phyloP scores from a whole-genome alignment of 23 tunicate species.

The Botrylloides violaceus region DNA sequence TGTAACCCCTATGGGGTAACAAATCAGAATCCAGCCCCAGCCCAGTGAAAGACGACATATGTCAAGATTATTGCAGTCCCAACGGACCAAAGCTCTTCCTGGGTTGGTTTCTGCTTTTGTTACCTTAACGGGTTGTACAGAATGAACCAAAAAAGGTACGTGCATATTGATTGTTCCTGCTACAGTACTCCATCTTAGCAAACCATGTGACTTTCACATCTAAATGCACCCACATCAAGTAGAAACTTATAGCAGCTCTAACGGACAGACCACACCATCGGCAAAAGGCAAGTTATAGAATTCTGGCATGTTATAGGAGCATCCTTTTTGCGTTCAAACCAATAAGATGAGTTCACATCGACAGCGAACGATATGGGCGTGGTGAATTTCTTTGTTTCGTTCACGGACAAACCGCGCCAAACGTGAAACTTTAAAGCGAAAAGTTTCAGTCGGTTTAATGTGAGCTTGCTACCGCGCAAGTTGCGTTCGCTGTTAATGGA shows the following conservation, averaged over 20 bases:
- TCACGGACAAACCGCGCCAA: too few relatives aligned
- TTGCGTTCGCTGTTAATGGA: too few relatives aligned
- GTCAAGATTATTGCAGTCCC: too few relatives aligned
- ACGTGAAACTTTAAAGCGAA: too few relatives aligned
- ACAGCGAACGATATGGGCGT: too few relatives aligned
- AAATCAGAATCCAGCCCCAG: slow-evolving; percentile 1
- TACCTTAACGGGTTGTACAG: background rate
- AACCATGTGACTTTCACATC: background rate
- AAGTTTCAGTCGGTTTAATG: too few relatives aligned
- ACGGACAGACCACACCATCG: background rate
- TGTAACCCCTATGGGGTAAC: slow-evolving; percentile 27
- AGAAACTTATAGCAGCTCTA: background rate
- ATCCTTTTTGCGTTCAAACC: background rate
- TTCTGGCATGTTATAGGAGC: background rate
- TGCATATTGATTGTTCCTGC: background rate
- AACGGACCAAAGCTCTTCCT: too few relatives aligned
- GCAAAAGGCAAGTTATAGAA: background rate
- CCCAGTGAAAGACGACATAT: too few relatives aligned
- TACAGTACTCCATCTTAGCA: too few relatives aligned
- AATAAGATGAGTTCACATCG: background rate
- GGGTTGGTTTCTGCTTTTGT: slow-evolving; percentile 1
- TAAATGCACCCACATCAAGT: background rate
- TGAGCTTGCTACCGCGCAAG: too few relatives aligned
- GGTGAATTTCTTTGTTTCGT: too few relatives aligned
- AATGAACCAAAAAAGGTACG: background rate